phyloP scores from a whole-genome alignment of 2,113 vertebrate genomes.

The Istiophorus platypterus region DNA sequence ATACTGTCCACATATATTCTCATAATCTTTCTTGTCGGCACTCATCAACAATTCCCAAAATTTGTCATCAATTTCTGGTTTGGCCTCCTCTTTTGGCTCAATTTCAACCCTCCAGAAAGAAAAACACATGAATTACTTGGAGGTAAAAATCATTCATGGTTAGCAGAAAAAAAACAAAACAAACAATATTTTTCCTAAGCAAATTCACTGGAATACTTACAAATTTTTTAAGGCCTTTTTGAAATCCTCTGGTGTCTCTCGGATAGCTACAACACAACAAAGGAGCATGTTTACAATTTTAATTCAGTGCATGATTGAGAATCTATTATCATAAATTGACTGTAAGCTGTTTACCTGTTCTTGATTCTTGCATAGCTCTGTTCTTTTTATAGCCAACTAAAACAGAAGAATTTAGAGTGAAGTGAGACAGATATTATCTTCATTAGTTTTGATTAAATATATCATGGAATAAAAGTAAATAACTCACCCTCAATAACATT shows the following conservation, averaged over 20 bases:
- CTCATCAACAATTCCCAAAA: conserved; percentile 91
- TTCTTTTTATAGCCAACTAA: conserved; percentile 90
- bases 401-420: conserved; percentile 27
- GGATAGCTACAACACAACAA: conserved; percentile 63
- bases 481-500: conserved; percentile 89
- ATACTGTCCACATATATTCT: conserved; percentile 88
- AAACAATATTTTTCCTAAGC: not conserved
- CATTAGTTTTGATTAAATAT: not conserved
- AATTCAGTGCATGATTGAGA: not conserved
- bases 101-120: conserved; percentile 55
- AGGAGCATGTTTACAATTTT: not conserved
- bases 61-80: conserved; percentile 78
- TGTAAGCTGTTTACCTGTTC: conserved; percentile 67
- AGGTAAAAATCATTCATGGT: not conserved
- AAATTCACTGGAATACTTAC: conserved; percentile 39
- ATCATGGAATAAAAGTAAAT: not conserved
- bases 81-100: conserved; percentile 42
- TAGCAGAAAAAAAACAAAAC: not conserved
- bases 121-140: not conserved
- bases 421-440: not conserved
- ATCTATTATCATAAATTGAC: not conserved
- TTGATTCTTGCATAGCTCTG: conserved; percentile 79
- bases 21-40: conserved; percentile 89
- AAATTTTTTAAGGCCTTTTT: conserved; percentile 74
- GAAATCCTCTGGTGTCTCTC: conserved; percentile 75